phyloP scores from a whole-genome alignment of 2,888 invertebrate species.

The Tuta absoluta region DNA sequence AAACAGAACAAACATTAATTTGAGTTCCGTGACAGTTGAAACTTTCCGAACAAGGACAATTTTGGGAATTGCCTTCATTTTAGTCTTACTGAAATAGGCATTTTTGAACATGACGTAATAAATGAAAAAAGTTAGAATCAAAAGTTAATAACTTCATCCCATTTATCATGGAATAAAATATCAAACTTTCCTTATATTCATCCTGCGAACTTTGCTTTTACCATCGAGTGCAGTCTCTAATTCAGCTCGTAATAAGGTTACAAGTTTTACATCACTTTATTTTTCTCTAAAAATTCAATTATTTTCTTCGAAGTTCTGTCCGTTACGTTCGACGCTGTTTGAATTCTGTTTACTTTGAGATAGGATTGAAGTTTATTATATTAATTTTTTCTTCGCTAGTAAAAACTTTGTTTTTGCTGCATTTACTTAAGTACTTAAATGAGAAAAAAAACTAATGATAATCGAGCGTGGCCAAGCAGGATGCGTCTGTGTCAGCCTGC shows the following conservation, averaged over 20 bases:
- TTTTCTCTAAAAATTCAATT: slow-evolving; percentile 20
- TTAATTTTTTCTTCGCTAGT: neutral
- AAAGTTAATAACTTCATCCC: slow-evolving; percentile 80
- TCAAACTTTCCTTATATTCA: slow-evolving; percentile 55
- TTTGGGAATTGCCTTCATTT: slow-evolving; percentile 76
- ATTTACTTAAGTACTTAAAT: too few relatives aligned
- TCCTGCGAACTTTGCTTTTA: slow-evolving; percentile 44
- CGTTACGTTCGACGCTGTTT: slow-evolving; percentile 9
- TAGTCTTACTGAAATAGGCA: slow-evolving; percentile 68
- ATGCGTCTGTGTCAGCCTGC: too few relatives aligned
- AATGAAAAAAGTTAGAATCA: slow-evolving; percentile 80
- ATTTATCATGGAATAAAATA: slow-evolving; percentile 72
- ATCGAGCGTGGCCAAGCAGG: too few relatives aligned
- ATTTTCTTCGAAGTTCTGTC: slow-evolving; percentile 5
- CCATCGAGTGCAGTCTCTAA: slow-evolving; percentile 34
- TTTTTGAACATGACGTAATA: slow-evolving; percentile 77
- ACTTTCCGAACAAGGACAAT: slow-evolving; percentile 74
- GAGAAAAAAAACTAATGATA: too few relatives aligned
- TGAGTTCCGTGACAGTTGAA: slow-evolving; percentile 76
- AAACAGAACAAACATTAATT: slow-evolving; percentile 79
- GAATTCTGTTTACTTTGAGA: slow-evolving; percentile 8
- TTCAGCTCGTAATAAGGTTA: slow-evolving; percentile 25
- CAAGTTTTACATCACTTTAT: slow-evolving; percentile 22
- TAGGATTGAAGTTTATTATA: neutral
- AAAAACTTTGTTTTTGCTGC: neutral